A percentile compares a stretch with the other conserved stretches of the same genome.
Conservation (phyloP, 2,113 vertebrate species). For the Aldabrachelys gigantea region DNA sequence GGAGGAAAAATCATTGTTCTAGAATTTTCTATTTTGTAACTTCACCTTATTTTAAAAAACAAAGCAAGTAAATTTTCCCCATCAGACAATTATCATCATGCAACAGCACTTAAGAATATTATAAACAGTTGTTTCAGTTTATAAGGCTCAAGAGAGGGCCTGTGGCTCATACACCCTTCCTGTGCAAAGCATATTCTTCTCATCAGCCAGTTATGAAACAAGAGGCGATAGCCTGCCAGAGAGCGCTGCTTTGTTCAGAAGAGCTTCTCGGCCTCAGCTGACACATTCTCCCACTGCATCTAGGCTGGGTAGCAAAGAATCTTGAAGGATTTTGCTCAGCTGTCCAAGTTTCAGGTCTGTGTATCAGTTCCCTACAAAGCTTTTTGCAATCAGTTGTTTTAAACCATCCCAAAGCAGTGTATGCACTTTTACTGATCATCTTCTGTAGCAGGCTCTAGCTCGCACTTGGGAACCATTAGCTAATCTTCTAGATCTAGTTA, state of each 20-base stretch:
- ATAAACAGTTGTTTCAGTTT: conserved; percentile 63
- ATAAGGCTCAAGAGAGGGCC: background rate
- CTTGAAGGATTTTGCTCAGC: background rate
- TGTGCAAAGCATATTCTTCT: background rate
- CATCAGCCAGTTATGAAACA: background rate
- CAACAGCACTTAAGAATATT: conserved; percentile 66
- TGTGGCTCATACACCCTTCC: background rate
- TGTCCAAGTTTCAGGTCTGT: accelerated
- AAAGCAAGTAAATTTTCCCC: conserved; percentile 40
- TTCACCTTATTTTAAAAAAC: background rate
- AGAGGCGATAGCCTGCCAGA: background rate
- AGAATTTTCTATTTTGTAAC: background rate
- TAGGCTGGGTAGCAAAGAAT: background rate
- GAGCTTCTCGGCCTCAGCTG: background rate
- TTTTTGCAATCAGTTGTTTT: background rate
- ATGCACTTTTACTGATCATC: too few species aligned
- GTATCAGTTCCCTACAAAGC: background rate
- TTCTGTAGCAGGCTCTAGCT: background rate
- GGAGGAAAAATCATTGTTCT: background rate
- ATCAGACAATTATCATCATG: background rate
- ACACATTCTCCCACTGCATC: background rate
- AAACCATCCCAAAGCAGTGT: background rate
- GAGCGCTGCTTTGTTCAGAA: background rate
- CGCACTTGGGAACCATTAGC: background rate
- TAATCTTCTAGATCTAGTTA: background rate